Percentiles rank a stretch among this genome's conserved stretches.
Evolutionary conservation across 2,797 vertebrate genomes (phyloP).

Genomic region (Philypnodon macrostomus): DNA sequence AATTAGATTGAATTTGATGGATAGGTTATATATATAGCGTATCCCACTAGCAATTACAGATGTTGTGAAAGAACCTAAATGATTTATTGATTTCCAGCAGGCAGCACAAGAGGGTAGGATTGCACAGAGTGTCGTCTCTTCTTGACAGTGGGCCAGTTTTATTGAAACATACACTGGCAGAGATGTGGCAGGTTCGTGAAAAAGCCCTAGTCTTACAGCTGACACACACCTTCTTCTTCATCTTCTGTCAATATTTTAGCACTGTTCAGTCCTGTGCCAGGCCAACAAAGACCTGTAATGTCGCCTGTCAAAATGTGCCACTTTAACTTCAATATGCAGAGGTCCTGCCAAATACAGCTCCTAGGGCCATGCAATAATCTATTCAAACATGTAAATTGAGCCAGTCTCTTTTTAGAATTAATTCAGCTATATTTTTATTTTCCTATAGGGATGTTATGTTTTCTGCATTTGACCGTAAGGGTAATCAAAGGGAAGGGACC

Average conservation of each 20-base stretch:
- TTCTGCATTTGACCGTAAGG: too few species aligned
- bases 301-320: constrained; percentile 19
- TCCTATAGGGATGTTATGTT: too few species aligned
- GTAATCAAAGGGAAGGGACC: too few species aligned
- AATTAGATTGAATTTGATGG: too few species aligned
- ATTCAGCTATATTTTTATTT: too few species aligned
- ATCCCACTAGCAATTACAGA: too few species aligned
- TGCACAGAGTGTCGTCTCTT: not conserved
- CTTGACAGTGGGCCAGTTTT: not conserved
- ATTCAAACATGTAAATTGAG: too few species aligned
- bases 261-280: constrained; percentile 1
- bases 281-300: constrained; percentile 5
- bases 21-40: too few species aligned
- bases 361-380: too few species aligned
- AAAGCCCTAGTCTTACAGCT: constrained; percentile 3
- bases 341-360: constrained; percentile 6
- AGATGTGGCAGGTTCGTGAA: not conserved
- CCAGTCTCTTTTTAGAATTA: too few species aligned
- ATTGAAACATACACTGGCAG: constrained; percentile 2
- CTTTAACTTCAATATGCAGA: not conserved
- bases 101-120: not conserved
- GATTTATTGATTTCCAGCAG: not conserved
- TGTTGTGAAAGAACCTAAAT: too few species aligned
- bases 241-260: constrained; percentile 1
- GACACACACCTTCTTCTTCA: constrained; percentile 4